phyloP scores from a whole-genome alignment of 2,888 invertebrate genomes.

The Chrysopilus asiliformis region DNA sequence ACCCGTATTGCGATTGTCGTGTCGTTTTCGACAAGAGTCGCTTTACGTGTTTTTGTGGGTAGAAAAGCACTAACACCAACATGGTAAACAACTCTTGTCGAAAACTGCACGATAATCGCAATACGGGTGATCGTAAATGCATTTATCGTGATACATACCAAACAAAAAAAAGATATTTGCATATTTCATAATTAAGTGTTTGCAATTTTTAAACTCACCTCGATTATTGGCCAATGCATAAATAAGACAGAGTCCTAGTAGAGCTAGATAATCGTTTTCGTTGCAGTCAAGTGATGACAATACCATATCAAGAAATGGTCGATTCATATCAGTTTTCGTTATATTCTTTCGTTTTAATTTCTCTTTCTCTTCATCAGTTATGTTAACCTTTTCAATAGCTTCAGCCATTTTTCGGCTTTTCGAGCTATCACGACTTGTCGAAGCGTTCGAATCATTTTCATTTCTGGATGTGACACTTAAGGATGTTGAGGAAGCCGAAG shows the following conservation, averaged over 20 bases:
- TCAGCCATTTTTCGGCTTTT: slow-evolving; percentile 9
- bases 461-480: slow-evolving; percentile 6
- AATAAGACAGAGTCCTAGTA: slow-evolving; percentile 81
- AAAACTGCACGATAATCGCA: no score
- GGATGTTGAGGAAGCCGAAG: slow-evolving; percentile 15
- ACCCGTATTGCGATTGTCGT: no score
- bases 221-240: slow-evolving; percentile 88
- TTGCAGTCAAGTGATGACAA: slow-evolving; percentile 73
- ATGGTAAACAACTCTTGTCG: no score
- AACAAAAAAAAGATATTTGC: no score
- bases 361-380: slow-evolving; percentile 90
- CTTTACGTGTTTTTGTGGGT: no score
- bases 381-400: slow-evolving; percentile 47
- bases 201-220: no score
- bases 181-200: no score
- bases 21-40: no score
- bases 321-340: slow-evolving; percentile 19
- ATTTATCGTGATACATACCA: no score
- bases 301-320: slow-evolving; percentile 75
- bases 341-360: slow-evolving; percentile 31
- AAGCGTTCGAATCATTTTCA: slow-evolving; percentile 11
- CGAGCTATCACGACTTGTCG: slow-evolving; percentile 13
- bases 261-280: slow-evolving; percentile 88
- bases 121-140: no score
- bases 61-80: no score